A percentile compares a stretch with the other conserved stretches of the same genome.
Evolutionary conservation across 1,140 invertebrate species (phyloP).

Genomic region (Bombus impatiens): DNA sequence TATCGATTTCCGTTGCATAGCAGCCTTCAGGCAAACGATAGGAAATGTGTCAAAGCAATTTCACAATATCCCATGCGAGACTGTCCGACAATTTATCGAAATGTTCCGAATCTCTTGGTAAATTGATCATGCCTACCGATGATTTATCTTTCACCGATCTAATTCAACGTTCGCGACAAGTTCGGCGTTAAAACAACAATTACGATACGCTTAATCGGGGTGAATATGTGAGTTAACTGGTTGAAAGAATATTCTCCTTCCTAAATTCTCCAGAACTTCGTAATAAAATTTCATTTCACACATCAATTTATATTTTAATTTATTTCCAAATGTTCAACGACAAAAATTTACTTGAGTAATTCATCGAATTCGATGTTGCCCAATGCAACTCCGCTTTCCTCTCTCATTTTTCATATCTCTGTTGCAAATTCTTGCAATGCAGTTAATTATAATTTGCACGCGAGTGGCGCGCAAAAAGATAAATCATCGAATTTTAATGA

Average conservation of each 20-base stretch:
- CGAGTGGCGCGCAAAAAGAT: background rate
- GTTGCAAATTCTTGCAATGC: background rate
- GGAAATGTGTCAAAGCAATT: slow-evolving; percentile 53
- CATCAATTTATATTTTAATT: background rate
- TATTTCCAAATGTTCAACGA: background rate
- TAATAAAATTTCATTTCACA: too few species aligned
- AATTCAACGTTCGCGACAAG: background rate
- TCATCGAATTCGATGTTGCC: background rate
- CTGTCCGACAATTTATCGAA: slow-evolving; percentile 51
- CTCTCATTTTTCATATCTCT: too few species aligned
- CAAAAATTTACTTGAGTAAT: background rate
- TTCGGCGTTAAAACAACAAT: slow-evolving; percentile 1
- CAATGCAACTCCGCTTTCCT: background rate
- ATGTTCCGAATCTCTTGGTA: slow-evolving; percentile 5
- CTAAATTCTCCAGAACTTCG: too few species aligned
- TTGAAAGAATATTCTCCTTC: too few species aligned
- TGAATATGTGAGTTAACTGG: too few species aligned
- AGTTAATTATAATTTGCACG: background rate
- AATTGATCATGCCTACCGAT: slow-evolving; percentile 37
- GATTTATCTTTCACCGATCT: slow-evolving; percentile 41
- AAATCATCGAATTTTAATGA: slow-evolving; percentile 21
- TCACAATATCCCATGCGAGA: slow-evolving; percentile 37
- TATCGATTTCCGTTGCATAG: slow-evolving; percentile 31
- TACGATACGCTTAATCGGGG: background rate
- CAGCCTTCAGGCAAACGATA: slow-evolving; percentile 24